A percentile compares a stretch with the other conserved stretches of the same genome.
These are phyloP conservation scores for Sphaerophoria taeniata DNA, from an alignment of 2,888 invertebrate genomes.

Conservation along the genomic window DNA sequence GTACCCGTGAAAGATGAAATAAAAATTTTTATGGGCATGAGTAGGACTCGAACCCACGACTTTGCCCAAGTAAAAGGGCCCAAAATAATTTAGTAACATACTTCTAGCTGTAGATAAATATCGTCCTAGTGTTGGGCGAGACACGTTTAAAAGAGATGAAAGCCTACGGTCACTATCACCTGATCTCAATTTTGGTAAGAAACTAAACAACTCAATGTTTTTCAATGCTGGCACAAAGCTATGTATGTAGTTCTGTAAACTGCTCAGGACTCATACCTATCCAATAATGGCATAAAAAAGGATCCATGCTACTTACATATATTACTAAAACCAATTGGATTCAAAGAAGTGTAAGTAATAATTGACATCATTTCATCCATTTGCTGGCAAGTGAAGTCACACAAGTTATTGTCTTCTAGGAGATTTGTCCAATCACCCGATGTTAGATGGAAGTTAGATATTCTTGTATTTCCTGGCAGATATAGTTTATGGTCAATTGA, in stretches of 20 bases:
- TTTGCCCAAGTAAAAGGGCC: constrained; percentile 10
- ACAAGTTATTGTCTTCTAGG: neutral
- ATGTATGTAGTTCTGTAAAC: constrained; percentile 1
- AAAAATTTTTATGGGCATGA: too few relatives aligned
- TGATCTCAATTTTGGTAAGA: constrained; percentile 23
- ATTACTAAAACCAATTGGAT: neutral
- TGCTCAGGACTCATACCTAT: neutral
- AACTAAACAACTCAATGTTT: constrained; percentile 9
- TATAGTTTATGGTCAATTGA: too few relatives aligned
- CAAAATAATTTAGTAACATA: constrained; percentile 3
- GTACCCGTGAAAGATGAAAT: too few relatives aligned
- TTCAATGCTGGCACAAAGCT: neutral
- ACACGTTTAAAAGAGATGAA: neutral
- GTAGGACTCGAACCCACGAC: too few relatives aligned
- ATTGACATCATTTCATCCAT: neutral
- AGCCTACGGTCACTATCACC: constrained; percentile 24
- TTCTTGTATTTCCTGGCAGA: neutral
- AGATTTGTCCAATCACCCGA: neutral
- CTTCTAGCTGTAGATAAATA: constrained; percentile 5
- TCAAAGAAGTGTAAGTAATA: neutral
- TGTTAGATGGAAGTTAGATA: neutral
- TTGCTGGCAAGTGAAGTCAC: neutral
- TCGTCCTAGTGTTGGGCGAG: neutral
- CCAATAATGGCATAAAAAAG: constrained; percentile 1
- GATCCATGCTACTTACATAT: neutral